Base-by-base conservation (phyloP, 2,797 vertebrate species). In the Syndactyla subalaris region DNA sequence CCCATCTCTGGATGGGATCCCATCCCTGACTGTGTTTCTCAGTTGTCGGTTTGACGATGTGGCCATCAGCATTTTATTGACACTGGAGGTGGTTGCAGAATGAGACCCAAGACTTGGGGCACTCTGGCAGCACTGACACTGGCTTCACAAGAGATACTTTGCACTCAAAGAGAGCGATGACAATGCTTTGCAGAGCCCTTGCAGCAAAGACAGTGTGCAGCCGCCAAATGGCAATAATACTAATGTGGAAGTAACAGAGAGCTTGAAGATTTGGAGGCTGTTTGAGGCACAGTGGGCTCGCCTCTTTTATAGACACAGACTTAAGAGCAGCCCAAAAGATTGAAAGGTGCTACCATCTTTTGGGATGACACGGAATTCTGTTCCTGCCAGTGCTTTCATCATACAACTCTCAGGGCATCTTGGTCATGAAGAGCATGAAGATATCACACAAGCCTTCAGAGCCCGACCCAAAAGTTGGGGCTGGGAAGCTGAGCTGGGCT, bases 101-200 rank as follows among this genome's bases (percentile, higher is more conserved):
- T 0, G 0, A 88, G 52, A 86, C 26, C 4, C 0, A 3, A 65
- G 66, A 27, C 27, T 59, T 15, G 3, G 78, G 54, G 34, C 10
- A 84, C 6, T 74, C 65, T 93, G 49, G 41, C 26, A 21, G 17
- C 7, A 4, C 27, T 74, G 43, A 43, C 9, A 9, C 8, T 1
- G 2, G 15, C 29, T 77, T 55, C 39, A 79, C 18, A 30, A 34
- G 43, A 62, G 51, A 41, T 29, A 21, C 10, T 77, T 73, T 73
- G 30, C 43, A 65, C 26, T 34, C 5, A 26, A 13, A 43, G 7
- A n/a, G 46, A 66, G 14, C 3, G 29, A 59, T 67, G 41, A 32
- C 16, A 51, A 15, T 5, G 5, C 38, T 61, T 59, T 65, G 32
- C 39, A 72, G 65, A 74, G 34, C 12, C 39, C 34, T 68, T 75